phyloP scores from a whole-genome alignment of 2,113 vertebrate species.

The Poecile atricapillus region DNA sequence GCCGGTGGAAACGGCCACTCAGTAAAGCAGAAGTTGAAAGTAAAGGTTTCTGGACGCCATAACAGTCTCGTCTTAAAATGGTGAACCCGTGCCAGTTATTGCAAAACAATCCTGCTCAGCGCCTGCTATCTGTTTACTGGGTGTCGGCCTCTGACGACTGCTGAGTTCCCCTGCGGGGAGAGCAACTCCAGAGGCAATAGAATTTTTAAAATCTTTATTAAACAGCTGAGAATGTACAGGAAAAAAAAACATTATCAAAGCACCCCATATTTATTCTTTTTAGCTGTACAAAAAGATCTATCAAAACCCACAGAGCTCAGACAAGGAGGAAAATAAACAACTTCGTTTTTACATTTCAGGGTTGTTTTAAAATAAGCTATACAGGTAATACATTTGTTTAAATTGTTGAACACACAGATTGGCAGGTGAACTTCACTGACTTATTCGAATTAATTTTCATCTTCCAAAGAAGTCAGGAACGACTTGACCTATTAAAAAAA shows the following conservation, averaged over 20 bases:
- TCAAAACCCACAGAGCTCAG: not conserved
- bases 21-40: conserved; percentile 28
- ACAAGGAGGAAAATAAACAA: not conserved
- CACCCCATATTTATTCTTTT: rapidly evolving
- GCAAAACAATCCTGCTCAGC: conserved; percentile 17
- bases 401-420: rapidly evolving
- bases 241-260: not conserved
- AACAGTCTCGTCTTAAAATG: conserved; percentile 41
- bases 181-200: not conserved
- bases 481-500: conserved; percentile 29
- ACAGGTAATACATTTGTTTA: not conserved
- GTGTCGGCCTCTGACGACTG: not conserved
- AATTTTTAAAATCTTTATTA: not conserved
- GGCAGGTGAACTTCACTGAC: not conserved
- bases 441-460: not conserved
- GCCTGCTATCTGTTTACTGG: not conserved
- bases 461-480: conserved; percentile 13
- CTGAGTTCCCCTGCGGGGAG: not conserved
- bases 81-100: conserved; percentile 41
- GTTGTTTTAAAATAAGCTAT: not conserved
- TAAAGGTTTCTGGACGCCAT: conserved; percentile 42
- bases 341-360: not conserved
- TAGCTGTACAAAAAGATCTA: not conserved
- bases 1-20: not conserved
- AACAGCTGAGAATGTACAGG: not conserved